Evolutionary conservation across 1,140 invertebrate species (phyloP).

Genomic region (Helicoverpa armigera): DNA sequence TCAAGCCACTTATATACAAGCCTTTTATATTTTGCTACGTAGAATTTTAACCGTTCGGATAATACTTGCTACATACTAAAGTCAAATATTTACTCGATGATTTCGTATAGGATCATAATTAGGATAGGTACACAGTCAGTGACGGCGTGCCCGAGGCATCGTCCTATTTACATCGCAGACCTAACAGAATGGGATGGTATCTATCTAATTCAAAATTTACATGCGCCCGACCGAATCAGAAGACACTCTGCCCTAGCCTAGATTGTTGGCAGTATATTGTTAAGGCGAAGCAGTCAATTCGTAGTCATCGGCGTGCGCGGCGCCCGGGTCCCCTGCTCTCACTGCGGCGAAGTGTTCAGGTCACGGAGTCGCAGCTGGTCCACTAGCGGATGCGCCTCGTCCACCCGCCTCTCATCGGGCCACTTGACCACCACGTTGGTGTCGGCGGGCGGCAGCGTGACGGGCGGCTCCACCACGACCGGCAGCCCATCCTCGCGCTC

Average conservation of each 20-base stretch:
- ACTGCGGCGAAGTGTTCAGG: slow-evolving; percentile 75
- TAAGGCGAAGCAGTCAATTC: slow-evolving; percentile 74
- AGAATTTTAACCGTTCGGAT: slow-evolving; percentile 40
- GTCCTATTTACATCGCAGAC: slow-evolving; percentile 70
- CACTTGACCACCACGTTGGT: slow-evolving; percentile 74
- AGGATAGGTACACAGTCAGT: slow-evolving; percentile 52
- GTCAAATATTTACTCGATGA: slow-evolving; percentile 47
- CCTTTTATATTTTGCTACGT: slow-evolving; percentile 32
- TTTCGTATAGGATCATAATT: slow-evolving; percentile 46
- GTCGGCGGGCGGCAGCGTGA: slow-evolving; percentile 76
- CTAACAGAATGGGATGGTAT: slow-evolving; percentile 53
- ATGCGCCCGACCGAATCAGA: slow-evolving; percentile 65
- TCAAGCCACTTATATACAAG: slow-evolving; percentile 38
- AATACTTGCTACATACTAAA: slow-evolving; percentile 52
- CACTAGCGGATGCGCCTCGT: slow-evolving; percentile 69
- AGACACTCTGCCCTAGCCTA: slow-evolving; percentile 67
- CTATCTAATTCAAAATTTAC: slow-evolving; percentile 55
- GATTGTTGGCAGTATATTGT: slow-evolving; percentile 66
- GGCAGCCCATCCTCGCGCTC: slow-evolving; percentile 82
- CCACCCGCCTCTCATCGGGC: slow-evolving; percentile 69
- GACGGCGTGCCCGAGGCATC: slow-evolving; percentile 58
- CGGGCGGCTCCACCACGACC: slow-evolving; percentile 79
- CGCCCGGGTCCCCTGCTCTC: slow-evolving; percentile 53
- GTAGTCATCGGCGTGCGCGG: slow-evolving; percentile 62
- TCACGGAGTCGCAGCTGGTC: slow-evolving; percentile 76